These are phyloP conservation scores for Hapalemur alaotrensis DNA, from an alignment of 2,797 vertebrate genomes.

Conservation along the genomic window DNA sequence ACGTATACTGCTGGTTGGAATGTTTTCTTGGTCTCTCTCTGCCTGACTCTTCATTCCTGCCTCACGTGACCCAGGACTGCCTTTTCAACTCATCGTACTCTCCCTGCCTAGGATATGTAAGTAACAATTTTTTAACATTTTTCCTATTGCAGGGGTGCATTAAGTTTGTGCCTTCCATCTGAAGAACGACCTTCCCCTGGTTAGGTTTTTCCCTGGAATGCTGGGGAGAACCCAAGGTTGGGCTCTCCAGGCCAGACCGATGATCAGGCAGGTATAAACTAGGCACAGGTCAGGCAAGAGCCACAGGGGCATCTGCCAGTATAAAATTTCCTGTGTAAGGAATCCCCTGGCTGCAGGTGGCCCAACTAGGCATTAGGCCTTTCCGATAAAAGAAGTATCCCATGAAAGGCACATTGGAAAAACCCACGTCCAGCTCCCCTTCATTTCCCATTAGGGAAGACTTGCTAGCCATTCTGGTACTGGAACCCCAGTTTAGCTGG, in stretches of 20 bases:
- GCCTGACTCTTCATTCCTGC: background rate
- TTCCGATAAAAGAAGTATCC: background rate
- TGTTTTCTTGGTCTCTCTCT: background rate
- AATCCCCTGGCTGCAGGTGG: background rate
- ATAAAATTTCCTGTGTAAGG: background rate
- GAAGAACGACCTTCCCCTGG: background rate
- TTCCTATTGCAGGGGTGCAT: background rate
- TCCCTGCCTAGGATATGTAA: background rate
- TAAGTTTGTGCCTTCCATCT: background rate
- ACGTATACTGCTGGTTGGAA: background rate
- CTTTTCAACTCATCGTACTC: background rate
- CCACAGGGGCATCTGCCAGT: background rate
- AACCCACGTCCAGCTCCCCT: background rate
- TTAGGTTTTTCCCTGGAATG: background rate
- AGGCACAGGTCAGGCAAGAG: background rate
- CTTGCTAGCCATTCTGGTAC: background rate
- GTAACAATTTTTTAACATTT: background rate
- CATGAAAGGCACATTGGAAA: background rate
- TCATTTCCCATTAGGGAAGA: background rate
- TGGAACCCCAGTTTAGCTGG: background rate
- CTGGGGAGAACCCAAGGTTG: background rate
- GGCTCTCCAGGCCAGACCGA: rapidly evolving
- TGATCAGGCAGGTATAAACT: background rate
- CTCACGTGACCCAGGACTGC: background rate
- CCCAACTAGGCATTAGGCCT: background rate